Evolutionary conservation across 1,140 invertebrate species (phyloP).

Genomic region (Euura lappo): DNA sequence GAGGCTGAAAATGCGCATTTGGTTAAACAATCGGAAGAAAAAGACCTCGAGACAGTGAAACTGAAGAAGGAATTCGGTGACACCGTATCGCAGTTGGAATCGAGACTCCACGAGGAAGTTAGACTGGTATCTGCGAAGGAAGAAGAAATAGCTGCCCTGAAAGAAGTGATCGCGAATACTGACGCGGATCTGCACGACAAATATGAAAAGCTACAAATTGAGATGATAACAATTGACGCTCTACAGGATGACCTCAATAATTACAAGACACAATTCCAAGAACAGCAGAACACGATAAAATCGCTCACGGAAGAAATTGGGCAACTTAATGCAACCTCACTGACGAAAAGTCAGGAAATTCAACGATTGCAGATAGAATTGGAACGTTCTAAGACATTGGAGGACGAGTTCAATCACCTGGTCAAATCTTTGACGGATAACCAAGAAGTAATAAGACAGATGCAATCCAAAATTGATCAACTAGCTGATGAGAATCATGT

Average conservation of each 20-base stretch:
- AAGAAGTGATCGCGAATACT: conserved; percentile 45
- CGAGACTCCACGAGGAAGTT: conserved; percentile 49
- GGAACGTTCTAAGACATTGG: conserved; percentile 35
- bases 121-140: conserved; percentile 31
- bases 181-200: conserved; percentile 63
- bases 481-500: conserved; percentile 38
- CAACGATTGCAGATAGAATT: conserved; percentile 30
- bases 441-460: conserved; percentile 37
- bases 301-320: conserved; percentile 38
- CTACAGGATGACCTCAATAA: conserved; percentile 41
- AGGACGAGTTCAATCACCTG: conserved; percentile 52
- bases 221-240: conserved; percentile 39
- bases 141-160: conserved; percentile 21
- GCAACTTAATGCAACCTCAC: conserved; percentile 21
- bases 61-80: conserved; percentile 40
- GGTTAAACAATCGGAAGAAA: background rate
- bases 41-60: conserved; percentile 28
- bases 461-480: conserved; percentile 53
- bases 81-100: conserved; percentile 39
- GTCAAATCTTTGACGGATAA: conserved; percentile 48
- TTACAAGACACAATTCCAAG: conserved; percentile 26
- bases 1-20: conserved; percentile 23
- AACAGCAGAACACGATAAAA: conserved; percentile 29
- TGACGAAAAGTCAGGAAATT: conserved; percentile 37
- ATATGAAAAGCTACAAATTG: conserved; percentile 34